Percentiles rank a stretch among this genome's conserved stretches.
Evolutionary conservation across 2,113 vertebrate species (phyloP).

Genomic region (Apaloderma vittatum): DNA sequence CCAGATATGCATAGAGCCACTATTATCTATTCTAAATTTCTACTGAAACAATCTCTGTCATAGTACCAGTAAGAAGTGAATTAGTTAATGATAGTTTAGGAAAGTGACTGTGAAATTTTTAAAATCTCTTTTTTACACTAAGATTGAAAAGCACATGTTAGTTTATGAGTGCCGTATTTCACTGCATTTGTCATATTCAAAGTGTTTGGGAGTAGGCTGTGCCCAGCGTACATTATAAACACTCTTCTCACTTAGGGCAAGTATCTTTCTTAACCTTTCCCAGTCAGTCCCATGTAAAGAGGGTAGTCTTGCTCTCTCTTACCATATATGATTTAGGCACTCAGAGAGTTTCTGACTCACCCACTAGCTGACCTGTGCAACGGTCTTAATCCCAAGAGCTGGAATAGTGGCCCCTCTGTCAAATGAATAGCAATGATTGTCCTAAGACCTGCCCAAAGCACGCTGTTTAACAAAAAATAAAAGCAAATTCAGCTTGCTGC

Average conservation of each 20-base stretch:
- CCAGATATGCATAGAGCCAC: neutral
- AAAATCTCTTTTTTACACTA: neutral
- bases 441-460: neutral
- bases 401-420: neutral
- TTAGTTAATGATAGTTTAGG: neutral
- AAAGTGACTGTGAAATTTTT: neutral
- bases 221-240: neutral
- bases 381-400: neutral
- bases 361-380: neutral
- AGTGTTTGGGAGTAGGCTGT: neutral
- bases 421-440: neutral
- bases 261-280: neutral
- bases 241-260: neutral
- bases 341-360: neutral
- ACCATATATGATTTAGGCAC: neutral
- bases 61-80: neutral
- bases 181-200: neutral
- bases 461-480: neutral
- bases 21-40: neutral
- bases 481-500: neutral
- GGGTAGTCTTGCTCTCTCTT: neutral
- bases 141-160: neutral
- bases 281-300: neutral
- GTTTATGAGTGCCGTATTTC: neutral
- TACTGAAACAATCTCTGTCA: neutral